Evolutionary conservation across 2,797 vertebrate genomes (phyloP).

Genomic region (Percopsis omiscomaycus): DNA sequence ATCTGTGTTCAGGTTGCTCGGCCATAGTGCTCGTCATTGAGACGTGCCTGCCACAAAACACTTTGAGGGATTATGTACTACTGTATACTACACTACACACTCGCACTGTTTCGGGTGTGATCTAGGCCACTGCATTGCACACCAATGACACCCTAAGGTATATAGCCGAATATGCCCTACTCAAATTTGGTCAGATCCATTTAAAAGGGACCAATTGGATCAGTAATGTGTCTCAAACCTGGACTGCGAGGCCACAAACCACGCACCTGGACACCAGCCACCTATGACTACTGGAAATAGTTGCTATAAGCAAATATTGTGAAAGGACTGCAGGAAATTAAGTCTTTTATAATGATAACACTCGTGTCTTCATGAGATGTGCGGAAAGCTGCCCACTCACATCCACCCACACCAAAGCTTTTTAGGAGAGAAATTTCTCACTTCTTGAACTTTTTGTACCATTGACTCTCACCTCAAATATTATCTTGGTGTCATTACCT

Average conservation of each 20-base stretch:
- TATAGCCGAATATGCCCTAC: constrained; percentile 1
- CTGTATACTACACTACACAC: constrained; percentile 39
- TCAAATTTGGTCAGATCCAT: neutral
- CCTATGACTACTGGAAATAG: constrained; percentile 11
- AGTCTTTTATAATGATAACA: constrained; percentile 6
- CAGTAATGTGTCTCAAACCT: too few species aligned
- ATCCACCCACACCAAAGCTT: neutral
- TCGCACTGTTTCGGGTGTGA: constrained; percentile 19
- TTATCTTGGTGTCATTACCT: neutral
- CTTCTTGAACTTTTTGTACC: neutral
- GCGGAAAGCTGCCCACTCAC: neutral
- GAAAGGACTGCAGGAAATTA: constrained; percentile 19
- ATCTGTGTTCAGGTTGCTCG: constrained; percentile 63
- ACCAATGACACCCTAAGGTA: constrained; percentile 22
- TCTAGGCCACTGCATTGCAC: constrained; percentile 33
- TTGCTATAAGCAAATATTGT: constrained; percentile 44
- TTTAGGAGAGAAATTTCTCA: neutral
- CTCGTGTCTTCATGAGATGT: neutral
- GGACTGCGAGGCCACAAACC: neutral
- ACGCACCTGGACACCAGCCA: constrained; percentile 12
- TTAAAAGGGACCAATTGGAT: too few species aligned
- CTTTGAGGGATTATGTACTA: constrained; percentile 61
- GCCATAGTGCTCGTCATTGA: constrained; percentile 57
- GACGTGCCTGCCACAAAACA: constrained; percentile 40
- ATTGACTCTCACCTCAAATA: neutral